phyloP scores from a whole-genome alignment of 2,888 invertebrate species.

The Melinaea menophilus region DNA sequence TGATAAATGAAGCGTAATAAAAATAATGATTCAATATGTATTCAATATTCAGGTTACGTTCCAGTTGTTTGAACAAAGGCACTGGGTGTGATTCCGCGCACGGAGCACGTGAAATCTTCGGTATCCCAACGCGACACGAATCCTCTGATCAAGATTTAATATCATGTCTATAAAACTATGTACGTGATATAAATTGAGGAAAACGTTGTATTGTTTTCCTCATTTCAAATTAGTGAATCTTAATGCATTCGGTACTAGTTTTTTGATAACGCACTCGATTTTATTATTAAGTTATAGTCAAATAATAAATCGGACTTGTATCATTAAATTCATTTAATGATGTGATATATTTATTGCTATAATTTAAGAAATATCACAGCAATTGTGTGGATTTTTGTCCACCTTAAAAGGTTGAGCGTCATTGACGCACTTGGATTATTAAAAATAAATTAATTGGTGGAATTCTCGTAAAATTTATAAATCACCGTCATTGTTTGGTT shows the following conservation, averaged over 20 bases:
- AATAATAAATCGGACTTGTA: no score
- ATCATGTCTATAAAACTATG: not conserved
- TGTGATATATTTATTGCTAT: no score
- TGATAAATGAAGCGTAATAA: not conserved
- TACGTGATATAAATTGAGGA: not conserved
- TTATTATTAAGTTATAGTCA: no score
- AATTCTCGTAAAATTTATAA: slow-evolving; percentile 1
- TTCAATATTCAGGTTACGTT: slow-evolving; percentile 31
- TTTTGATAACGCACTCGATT: no score
- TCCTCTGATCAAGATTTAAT: slow-evolving; percentile 4
- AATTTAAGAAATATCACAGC: no score
- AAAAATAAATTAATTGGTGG: not conserved
- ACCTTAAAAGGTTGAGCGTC: no score
- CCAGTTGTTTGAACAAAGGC: slow-evolving; percentile 29
- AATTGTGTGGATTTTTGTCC: no score
- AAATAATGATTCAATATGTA: slow-evolving; percentile 9
- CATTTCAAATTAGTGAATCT: not conserved
- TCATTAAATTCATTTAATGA: no score
- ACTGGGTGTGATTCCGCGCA: slow-evolving; percentile 24
- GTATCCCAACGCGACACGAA: slow-evolving; percentile 20
- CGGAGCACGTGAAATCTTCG: slow-evolving; percentile 24
- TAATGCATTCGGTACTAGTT: not conserved
- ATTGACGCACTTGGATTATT: not conserved
- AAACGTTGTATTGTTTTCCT: not conserved
- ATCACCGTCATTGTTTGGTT: not conserved